Percentiles rank a stretch among this genome's conserved stretches.
These are phyloP conservation scores for Leptoteleia sp. DNA, from an alignment of 1,140 invertebrate species.

Conservation along the genomic window DNA sequence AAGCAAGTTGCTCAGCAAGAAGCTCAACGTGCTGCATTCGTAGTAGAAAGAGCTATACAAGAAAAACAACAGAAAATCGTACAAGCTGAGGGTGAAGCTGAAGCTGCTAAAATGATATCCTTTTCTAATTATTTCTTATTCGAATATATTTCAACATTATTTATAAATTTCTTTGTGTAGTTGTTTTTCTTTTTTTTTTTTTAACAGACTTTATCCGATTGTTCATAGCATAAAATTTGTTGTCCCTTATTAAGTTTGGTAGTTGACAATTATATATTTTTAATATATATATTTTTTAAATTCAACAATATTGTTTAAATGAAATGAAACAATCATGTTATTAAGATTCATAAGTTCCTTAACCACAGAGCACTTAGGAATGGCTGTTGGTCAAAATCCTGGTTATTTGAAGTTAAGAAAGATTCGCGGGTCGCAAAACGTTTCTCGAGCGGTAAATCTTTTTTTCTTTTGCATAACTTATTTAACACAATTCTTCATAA, in stretches of 20 bases:
- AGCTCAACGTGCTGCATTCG: conserved; percentile 98
- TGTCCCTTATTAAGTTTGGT: too few relatives aligned
- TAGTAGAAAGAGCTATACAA: conserved; percentile 98
- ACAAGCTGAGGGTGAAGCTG: conserved; percentile 99
- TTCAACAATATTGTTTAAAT: too few relatives aligned
- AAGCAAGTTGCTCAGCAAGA: conserved; percentile 99
- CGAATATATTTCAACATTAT: too few relatives aligned
- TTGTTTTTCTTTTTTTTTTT: too few relatives aligned
- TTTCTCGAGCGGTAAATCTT: conserved; percentile 93
- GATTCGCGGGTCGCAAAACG: conserved; percentile 97
- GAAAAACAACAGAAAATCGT: conserved; percentile 99
- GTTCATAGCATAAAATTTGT: too few relatives aligned
- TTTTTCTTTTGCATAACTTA: background rate
- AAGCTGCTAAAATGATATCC: conserved; percentile 98
- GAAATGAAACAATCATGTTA: too few relatives aligned
- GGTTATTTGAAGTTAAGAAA: conserved; percentile 99
- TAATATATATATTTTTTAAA: too few relatives aligned
- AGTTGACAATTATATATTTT: too few relatives aligned
- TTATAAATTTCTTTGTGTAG: too few relatives aligned
- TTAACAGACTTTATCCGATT: too few relatives aligned
- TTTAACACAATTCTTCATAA: too few relatives aligned
- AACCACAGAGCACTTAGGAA: conserved; percentile 91
- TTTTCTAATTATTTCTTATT: too few relatives aligned
- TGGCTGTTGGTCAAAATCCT: conserved; percentile 96
- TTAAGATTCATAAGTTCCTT: conserved; percentile 79